Conservation (phyloP, 1,140 invertebrate genomes). For the Bombus superbus region DNA sequence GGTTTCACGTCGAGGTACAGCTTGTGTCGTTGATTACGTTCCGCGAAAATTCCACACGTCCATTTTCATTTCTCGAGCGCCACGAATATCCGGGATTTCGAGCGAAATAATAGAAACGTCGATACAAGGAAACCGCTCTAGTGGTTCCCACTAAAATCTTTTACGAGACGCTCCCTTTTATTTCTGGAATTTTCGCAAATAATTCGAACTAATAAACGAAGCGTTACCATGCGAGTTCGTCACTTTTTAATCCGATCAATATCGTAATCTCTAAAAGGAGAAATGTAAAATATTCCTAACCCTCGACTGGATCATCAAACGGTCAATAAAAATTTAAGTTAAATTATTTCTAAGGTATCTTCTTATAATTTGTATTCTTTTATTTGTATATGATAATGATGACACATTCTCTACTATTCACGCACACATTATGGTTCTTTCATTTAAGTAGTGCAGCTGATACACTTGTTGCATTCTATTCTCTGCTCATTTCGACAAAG, state of each 20-base stretch:
- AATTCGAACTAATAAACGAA: background rate
- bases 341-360: too few relatives aligned
- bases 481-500: too few relatives aligned
- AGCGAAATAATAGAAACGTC: conserved; percentile 63
- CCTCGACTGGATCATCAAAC: background rate
- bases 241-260: background rate
- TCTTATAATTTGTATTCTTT: too few relatives aligned
- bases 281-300: background rate
- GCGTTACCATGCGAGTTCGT: background rate
- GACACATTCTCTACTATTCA: too few relatives aligned
- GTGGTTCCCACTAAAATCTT: background rate
- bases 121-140: conserved; percentile 38
- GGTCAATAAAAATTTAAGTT: too few relatives aligned
- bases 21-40: conserved; percentile 47
- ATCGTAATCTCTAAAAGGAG: too few relatives aligned
- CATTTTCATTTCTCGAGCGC: conserved; percentile 48
- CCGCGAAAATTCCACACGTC: conserved; percentile 53
- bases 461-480: too few relatives aligned
- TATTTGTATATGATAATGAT: too few relatives aligned
- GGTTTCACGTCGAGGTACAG: conserved; percentile 29
- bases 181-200: background rate
- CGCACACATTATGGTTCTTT: too few relatives aligned
- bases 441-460: too few relatives aligned
- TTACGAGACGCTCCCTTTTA: conserved; percentile 1
- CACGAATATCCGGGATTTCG: conserved; percentile 55